Percentiles rank a stretch among this genome's conserved stretches.
phyloP scores from a whole-genome alignment of 2,888 invertebrate genomes.

The Troides helena region DNA sequence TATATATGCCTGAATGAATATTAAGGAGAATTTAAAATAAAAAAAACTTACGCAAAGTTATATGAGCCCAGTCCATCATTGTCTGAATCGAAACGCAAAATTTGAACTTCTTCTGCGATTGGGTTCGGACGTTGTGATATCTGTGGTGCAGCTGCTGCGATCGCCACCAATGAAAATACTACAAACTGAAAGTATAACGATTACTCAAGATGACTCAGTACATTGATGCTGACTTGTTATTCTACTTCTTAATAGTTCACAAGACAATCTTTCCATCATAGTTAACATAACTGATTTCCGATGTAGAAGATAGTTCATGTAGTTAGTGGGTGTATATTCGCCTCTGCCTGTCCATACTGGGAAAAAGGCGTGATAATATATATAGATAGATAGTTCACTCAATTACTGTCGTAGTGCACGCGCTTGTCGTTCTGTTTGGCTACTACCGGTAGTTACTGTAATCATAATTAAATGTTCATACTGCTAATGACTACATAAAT shows the following conservation, averaged over 20 bases:
- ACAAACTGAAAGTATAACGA: conserved; percentile 63
- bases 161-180: conserved; percentile 59
- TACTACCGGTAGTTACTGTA: no score
- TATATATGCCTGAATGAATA: neutral
- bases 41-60: conserved; percentile 52
- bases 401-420: no score
- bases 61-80: conserved; percentile 65
- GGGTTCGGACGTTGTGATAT: conserved; percentile 33
- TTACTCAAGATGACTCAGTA: neutral
- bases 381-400: no score
- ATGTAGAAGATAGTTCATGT: no score
- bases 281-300: no score
- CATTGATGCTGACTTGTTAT: neutral
- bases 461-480: no score
- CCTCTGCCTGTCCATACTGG: no score
- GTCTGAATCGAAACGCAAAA: conserved; percentile 57
- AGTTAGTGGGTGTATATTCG: no score
- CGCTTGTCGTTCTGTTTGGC: no score
- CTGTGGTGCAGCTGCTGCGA: conserved; percentile 57
- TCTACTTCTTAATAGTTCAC: neutral
- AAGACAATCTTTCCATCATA: no score
- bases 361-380: no score
- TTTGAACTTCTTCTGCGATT: conserved; percentile 49
- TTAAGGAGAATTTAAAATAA: conserved; percentile 1
- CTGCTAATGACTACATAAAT: no score